Percentiles rank a stretch among this genome's conserved stretches.
These are phyloP conservation scores for Eupithecia centaureata DNA, from an alignment of 2,888 invertebrate species.

Conservation along the genomic window DNA sequence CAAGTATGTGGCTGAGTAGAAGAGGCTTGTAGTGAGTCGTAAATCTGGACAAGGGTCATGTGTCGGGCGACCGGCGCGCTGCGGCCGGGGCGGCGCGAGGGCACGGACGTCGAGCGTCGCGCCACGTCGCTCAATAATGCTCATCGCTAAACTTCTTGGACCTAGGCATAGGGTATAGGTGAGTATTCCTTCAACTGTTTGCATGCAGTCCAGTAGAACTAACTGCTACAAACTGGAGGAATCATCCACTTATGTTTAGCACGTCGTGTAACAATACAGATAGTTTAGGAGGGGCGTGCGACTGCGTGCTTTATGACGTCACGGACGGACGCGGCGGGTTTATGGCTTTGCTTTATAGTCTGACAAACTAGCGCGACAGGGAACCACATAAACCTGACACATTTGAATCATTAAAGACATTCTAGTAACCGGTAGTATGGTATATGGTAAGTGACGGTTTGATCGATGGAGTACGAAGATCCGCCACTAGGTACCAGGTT, in stretches of 20 bases:
- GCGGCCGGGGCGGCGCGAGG: neutral
- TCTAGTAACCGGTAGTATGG: no score
- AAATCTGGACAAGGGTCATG: conserved; percentile 21
- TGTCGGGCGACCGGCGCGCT: no score
- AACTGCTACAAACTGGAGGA: neutral
- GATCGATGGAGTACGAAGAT: no score
- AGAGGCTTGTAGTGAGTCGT: conserved; percentile 11
- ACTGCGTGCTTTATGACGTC: conserved; percentile 11
- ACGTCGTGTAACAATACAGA: neutral
- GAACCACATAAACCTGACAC: neutral
- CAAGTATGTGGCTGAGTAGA: neutral
- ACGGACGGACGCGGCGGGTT: neutral
- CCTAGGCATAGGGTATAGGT: no score
- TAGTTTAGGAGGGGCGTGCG: neutral
- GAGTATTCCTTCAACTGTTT: neutral
- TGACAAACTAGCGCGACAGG: neutral
- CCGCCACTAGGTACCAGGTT: no score
- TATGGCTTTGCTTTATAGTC: neutral
- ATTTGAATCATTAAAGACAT: neutral
- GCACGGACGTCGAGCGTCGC: neutral
- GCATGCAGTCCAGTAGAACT: neutral
- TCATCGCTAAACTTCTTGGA: neutral
- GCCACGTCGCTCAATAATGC: no score
- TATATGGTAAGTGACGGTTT: no score
- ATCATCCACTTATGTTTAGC: neutral